phyloP scores from a whole-genome alignment of 2,888 invertebrate genomes.

The Glaucopsyche alexis region DNA sequence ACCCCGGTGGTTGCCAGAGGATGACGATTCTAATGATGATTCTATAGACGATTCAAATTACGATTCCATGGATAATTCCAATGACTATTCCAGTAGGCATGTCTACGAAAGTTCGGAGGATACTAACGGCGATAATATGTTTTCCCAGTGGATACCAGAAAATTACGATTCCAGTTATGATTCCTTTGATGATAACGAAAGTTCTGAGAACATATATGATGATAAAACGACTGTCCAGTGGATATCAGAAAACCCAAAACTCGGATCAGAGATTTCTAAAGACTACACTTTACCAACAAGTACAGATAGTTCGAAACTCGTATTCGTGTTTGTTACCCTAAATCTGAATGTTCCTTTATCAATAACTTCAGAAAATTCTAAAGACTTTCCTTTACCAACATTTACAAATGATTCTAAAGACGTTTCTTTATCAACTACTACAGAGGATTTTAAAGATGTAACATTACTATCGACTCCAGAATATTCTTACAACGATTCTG shows the following conservation, averaged over 20 bases:
- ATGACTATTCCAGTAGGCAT: not conserved
- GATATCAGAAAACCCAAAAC: not conserved
- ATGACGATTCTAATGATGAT: not conserved
- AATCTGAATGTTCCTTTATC: not conserved
- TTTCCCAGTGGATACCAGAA: too few species aligned
- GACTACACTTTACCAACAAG: not conserved
- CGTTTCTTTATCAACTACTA: not conserved
- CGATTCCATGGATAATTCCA: not conserved
- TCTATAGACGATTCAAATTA: not conserved
- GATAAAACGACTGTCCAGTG: not conserved
- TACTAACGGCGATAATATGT: too few species aligned
- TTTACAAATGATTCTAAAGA: not conserved
- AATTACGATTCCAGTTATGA: too few species aligned
- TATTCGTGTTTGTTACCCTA: not conserved
- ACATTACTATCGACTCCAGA: not conserved
- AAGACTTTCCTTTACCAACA: not conserved
- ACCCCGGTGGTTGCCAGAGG: not conserved
- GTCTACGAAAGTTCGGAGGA: too few species aligned
- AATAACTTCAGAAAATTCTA: not conserved
- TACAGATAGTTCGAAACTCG: not conserved
- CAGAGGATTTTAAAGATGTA: not conserved
- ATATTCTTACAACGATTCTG: not conserved
- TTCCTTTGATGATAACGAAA: not conserved
- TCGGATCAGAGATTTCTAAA: not conserved
- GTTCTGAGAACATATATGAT: not conserved